Base-by-base conservation (phyloP, 2,113 vertebrate genomes). In the Sinocyclocheilus maitianheensis region DNA sequence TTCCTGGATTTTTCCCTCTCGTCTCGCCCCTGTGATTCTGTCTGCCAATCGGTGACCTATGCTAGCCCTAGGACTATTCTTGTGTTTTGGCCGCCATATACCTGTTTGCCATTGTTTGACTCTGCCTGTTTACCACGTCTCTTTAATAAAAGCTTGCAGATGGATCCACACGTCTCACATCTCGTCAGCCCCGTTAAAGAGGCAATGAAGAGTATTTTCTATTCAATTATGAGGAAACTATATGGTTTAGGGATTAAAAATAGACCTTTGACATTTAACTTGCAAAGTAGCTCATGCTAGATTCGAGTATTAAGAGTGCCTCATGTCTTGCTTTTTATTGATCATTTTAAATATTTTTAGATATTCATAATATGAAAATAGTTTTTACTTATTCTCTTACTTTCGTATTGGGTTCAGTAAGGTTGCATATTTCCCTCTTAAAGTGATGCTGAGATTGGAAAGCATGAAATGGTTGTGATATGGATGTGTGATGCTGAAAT, bases 381-480 rank as follows among this genome's bases (percentile, higher is more conserved):
- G n/a, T 69, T 14, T 69, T 69, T 14, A 16, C 26, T 26, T 2
- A 4, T 11, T 18, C n/a, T 48, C 14, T 72, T 16, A 69, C 34
- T 16, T 26, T 58, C 26, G 16, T 51, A 2, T 18, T 65, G 5
- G 24, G 16, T 55, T 55, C 24, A 10, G 51, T 55, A 13, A 14
- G 13, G 30, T 20, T 26, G 8, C 65, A 69, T 34, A 69, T 69
- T 34, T 16, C 65, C 14, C 2, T 9, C 12, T n/a, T 67, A 4
- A 13, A 67, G n/a, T 30, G 40, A 48, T 46, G 11, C 62, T 76
- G 84, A 72, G 87, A 84, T 37, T 20, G 9, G 58, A 80, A 63
- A 58, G 84, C 85, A 72, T 88, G 87, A 88, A 88, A 88, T 88
- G 78, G 37, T 30, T 74, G 51, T 24, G 34, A 48, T 65, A 76